phyloP scores from a whole-genome alignment of 2,797 vertebrate genomes.

The Acropternis orthonyx region DNA sequence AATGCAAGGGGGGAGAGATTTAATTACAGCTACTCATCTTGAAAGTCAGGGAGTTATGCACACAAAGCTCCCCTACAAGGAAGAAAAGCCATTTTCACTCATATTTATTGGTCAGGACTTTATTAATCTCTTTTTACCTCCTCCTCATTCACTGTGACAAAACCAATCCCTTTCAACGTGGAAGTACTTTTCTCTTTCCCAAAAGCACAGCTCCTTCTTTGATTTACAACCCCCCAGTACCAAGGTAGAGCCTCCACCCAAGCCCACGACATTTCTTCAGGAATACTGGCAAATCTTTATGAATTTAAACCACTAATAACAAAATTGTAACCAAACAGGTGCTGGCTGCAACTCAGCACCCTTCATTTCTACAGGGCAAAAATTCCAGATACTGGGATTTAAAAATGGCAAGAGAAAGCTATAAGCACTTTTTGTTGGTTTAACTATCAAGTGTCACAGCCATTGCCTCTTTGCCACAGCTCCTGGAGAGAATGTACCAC shows the following conservation, averaged over 20 bases:
- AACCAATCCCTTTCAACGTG: not conserved
- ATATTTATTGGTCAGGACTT: not conserved
- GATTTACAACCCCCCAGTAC: not conserved
- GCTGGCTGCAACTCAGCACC: not conserved
- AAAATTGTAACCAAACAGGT: not conserved
- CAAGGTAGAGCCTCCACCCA: not conserved
- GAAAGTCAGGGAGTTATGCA: not conserved
- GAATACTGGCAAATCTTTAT: not conserved
- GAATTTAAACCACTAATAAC: not conserved
- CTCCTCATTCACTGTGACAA: not conserved
- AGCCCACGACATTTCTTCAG: not conserved
- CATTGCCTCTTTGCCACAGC: not conserved
- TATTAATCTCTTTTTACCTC: not conserved
- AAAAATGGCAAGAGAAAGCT: not conserved
- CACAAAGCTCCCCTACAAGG: not conserved
- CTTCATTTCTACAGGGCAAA: not conserved
- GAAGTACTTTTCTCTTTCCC: not conserved
- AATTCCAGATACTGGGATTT: not conserved
- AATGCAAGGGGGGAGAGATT: not conserved
- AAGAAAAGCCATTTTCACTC: not conserved
- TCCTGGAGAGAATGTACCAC: not conserved
- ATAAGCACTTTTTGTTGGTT: not conserved
- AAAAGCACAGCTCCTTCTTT: not conserved
- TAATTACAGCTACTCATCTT: conserved; percentile 17
- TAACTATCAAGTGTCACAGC: not conserved